phyloP scores from a whole-genome alignment of 2,888 invertebrate species.

The Uropetala carovei region DNA sequence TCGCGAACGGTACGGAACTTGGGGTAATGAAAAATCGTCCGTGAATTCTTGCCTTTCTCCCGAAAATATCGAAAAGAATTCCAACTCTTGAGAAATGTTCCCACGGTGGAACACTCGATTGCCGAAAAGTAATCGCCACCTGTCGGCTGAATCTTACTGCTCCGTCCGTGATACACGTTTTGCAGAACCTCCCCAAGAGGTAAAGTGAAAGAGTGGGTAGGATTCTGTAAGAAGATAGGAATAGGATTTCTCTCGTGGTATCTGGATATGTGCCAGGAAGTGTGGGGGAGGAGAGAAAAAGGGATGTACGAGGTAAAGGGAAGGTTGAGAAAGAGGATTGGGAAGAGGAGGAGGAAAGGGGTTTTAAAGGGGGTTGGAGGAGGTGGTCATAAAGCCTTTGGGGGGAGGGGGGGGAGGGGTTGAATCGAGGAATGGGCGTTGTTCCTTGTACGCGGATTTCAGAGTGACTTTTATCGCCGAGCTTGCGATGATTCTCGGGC shows the following conservation, averaged over 20 bases:
- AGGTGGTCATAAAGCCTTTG: slow-evolving; percentile 33
- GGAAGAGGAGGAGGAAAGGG: neutral
- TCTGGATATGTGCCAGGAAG: slow-evolving; percentile 56
- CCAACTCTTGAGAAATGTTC: slow-evolving; percentile 37
- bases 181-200: slow-evolving; percentile 32
- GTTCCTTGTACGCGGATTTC: slow-evolving; percentile 60
- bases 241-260: slow-evolving; percentile 42
- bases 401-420: neutral
- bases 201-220: slow-evolving; percentile 3
- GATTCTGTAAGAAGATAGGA: slow-evolving; percentile 38
- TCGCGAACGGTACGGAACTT: neutral
- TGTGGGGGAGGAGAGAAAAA: neutral
- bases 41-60: neutral
- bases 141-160: slow-evolving; percentile 54
- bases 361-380: neutral
- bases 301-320: neutral
- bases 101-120: slow-evolving; percentile 35
- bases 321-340: neutral
- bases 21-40: neutral
- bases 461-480: slow-evolving; percentile 56
- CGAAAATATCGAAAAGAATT: neutral
- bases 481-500: slow-evolving; percentile 51
- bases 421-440: slow-evolving; percentile 52
- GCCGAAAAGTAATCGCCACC: slow-evolving; percentile 52
- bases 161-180: slow-evolving; percentile 43